Evolutionary conservation across 2,888 invertebrate species (phyloP).

Genomic region (Vesta saturnalis): DNA sequence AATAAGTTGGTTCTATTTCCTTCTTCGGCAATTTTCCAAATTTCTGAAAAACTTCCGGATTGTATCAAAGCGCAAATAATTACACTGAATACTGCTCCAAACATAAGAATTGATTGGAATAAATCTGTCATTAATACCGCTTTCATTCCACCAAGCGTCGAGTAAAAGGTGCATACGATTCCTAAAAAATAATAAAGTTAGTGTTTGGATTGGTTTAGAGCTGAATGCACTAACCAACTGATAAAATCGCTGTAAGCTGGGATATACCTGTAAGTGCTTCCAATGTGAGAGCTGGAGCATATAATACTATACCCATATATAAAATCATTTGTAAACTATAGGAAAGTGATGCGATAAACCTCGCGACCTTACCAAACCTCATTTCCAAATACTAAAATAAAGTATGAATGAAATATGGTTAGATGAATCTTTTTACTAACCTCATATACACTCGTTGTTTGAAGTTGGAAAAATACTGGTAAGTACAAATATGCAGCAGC

Average conservation of each 20-base stretch:
- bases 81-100: slow-evolving; percentile 81
- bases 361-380: slow-evolving; percentile 81
- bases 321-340: slow-evolving; percentile 91
- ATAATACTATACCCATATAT: slow-evolving; percentile 91
- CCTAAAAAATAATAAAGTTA: slow-evolving; percentile 56
- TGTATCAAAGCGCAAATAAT: slow-evolving; percentile 77
- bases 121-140: slow-evolving; percentile 90
- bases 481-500: slow-evolving; percentile 80
- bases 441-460: slow-evolving; percentile 90
- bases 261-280: slow-evolving; percentile 86
- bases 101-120: slow-evolving; percentile 87
- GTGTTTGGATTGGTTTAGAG: not conserved
- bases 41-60: slow-evolving; percentile 74
- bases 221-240: slow-evolving; percentile 65
- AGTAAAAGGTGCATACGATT: slow-evolving; percentile 86
- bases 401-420: slow-evolving; percentile 24
- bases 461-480: slow-evolving; percentile 86
- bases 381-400: slow-evolving; percentile 85
- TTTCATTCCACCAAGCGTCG: slow-evolving; percentile 90
- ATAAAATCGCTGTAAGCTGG: slow-evolving; percentile 76
- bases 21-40: slow-evolving; percentile 76
- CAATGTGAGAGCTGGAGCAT: slow-evolving; percentile 91
- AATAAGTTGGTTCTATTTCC: slow-evolving; percentile 77
- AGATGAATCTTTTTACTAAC: slow-evolving; percentile 56
- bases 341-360: slow-evolving; percentile 82